These are phyloP conservation scores for Zoanthus solanderi DNA, from an alignment of 92 coral and sea anemone species.

Conservation along the genomic window DNA sequence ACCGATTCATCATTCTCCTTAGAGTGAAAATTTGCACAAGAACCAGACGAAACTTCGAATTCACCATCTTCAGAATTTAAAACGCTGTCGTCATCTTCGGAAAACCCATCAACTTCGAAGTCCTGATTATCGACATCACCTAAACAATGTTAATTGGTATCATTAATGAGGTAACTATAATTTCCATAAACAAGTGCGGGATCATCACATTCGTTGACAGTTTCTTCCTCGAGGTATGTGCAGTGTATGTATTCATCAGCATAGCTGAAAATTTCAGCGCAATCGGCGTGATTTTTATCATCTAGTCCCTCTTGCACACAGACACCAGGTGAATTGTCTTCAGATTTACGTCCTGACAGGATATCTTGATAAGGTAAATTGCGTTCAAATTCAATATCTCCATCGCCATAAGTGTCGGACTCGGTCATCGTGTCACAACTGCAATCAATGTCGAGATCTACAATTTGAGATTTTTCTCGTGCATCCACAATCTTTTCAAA, in stretches of 20 bases:
- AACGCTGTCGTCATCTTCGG: neutral
- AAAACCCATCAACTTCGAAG: conserved; percentile 5
- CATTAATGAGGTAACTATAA: conserved; percentile 11
- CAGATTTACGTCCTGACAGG: no score
- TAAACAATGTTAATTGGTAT: conserved; percentile 1
- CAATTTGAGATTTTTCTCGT: neutral
- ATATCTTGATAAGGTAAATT: no score
- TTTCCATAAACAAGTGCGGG: conserved; percentile 41
- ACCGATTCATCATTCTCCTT: conserved; percentile 4
- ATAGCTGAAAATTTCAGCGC: conserved; percentile 6
- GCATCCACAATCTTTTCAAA: neutral
- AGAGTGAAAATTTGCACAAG: conserved; percentile 7
- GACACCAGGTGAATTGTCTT: neutral
- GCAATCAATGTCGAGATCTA: neutral
- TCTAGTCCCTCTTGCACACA: neutral
- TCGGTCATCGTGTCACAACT: neutral
- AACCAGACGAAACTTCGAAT: neutral
- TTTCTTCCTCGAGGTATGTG: conserved; percentile 1
- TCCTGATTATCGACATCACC: conserved; percentile 24
- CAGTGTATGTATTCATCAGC: neutral
- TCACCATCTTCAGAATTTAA: neutral
- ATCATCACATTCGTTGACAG: conserved; percentile 24
- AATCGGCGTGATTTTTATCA: neutral
- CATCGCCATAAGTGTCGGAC: neutral
- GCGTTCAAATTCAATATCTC: no score